Conservation (phyloP, 2,888 invertebrate species). For the Drosophila ustulata region DNA sequence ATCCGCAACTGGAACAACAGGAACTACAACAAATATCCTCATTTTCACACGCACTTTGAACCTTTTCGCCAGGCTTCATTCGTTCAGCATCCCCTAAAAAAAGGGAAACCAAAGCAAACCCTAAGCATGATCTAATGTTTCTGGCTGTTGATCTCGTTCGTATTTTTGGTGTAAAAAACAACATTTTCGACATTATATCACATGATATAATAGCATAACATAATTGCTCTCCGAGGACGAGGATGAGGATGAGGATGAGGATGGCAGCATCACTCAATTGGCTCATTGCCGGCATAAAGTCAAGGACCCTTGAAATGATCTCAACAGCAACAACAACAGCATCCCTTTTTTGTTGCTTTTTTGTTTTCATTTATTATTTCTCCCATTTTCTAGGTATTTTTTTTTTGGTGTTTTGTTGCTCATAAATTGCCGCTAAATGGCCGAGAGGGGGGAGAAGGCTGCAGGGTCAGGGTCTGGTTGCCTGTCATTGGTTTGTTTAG, state of each 20-base stretch:
- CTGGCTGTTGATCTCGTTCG: background rate
- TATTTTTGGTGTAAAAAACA: slow-evolving; percentile 81
- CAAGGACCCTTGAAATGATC: slow-evolving; percentile 84
- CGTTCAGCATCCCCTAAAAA: slow-evolving; percentile 71
- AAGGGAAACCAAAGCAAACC: slow-evolving; percentile 29
- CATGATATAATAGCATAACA: slow-evolving; percentile 73
- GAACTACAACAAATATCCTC: slow-evolving; percentile 64
- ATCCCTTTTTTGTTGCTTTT: slow-evolving; percentile 48
- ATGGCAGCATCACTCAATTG: slow-evolving; percentile 64
- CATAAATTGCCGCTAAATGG: slow-evolving; percentile 80
- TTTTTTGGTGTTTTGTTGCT: slow-evolving; percentile 78
- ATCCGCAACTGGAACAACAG: slow-evolving; percentile 55
- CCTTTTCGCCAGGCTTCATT: slow-evolving; percentile 43
- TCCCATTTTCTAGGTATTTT: slow-evolving; percentile 64
- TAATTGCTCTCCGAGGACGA: slow-evolving; percentile 39
- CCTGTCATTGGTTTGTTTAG: slow-evolving; percentile 83
- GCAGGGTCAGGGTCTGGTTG: slow-evolving; percentile 48
- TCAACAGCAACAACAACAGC: slow-evolving; percentile 47
- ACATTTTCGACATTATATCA: slow-evolving; percentile 77
- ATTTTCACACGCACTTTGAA: slow-evolving; percentile 82
- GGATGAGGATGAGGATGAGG: slow-evolving; percentile 14
- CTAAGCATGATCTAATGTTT: slow-evolving; percentile 60
- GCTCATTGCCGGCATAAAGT: slow-evolving; percentile 71
- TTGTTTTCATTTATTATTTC: slow-evolving; percentile 75
- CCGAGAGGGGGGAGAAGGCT: slow-evolving; percentile 15